Evolutionary conservation across 2,797 vertebrate genomes (phyloP), one percentile per base, ranked within the genome.

Genomic region (Arnoldichthys spilopterus): DNA sequence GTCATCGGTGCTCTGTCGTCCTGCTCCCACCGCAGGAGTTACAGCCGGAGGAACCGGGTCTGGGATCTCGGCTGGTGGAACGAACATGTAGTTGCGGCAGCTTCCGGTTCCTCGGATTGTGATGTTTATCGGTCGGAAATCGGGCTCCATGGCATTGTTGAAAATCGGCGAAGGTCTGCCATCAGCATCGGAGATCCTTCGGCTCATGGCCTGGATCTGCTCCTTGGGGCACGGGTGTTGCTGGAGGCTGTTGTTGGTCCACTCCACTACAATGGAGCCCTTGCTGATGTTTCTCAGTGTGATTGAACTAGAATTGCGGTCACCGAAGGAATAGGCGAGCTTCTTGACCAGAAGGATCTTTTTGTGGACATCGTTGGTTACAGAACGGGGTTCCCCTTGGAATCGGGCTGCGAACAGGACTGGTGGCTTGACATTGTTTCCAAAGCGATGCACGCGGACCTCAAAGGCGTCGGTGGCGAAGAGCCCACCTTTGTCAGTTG

Each of bases 171-270:
- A 91, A 0, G 96, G 96, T 28, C 72, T 90, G 0, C 97, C 97
- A 0, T 94, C 87, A 0, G 91, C 90, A 58, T 93, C 92, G 0
- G 94, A 93, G 0, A 99, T 96, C 53, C 86, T 94, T 63, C 74
- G 92, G 83, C 96, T 96, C 90, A 99, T 91, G 13, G 79, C 87
- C 4, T 85, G 64, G 30, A 99, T 94, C 88, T 96, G 96, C 9
- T 98, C 97, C 82, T 91, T 93, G 7, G 98, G 98, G 62, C 98
- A 99, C 0, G 96, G 97, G 40, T 95, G 91, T 24, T 95, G 87
- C 0, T 94, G 95, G 58, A 99, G 91, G 0, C 96, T 98, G 82
- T 96, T 97, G 88, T 99, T 99, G 0, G 95, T 98, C 98, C 98
- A 99, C 67, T 98, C 96, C 64, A 99, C 96, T 56, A 98, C 62